Evolutionary conservation across 1,140 invertebrate species (phyloP), one percentile per base, ranked within the genome.

Genomic region (Papilio aristodemus): DNA sequence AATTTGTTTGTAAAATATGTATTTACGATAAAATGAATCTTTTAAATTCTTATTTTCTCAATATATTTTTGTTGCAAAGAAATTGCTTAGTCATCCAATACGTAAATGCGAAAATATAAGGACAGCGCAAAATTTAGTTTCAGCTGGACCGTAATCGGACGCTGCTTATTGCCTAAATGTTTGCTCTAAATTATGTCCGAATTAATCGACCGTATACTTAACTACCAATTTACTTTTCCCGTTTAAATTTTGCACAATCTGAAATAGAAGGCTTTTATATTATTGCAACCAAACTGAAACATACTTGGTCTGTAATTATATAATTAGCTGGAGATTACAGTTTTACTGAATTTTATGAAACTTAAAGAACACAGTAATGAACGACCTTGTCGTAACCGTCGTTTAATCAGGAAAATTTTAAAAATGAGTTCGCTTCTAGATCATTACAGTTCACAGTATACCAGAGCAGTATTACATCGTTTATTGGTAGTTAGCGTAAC

Each of bases 201-300:
- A 54, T 54, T 54, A 54, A 54, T 54, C 46, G 46, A 25, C 17
- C 46, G 46, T 54, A 54, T 54, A 54, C 46, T 54, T 54, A 54
- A 54, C 46, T 54, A 19, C 19, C 46, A 54, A 54, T 54, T 54
- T 54, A 54, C 46, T 54, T 22, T 54, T 25, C 46, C 17, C 17
- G 46, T 19, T 54, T 54, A 10, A 46, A 46, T 46, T 10, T 22
- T 22, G 46, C 46, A 54, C 22, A 22, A 4, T 19, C 17, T 46
- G 43, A 19, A 46, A n/a, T 19, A 46, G 10, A 14, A 19, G 17
- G 14, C 10, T 54, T 54, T 54, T 22, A 43, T 46, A 19, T 9
- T 46, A 22, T 39, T 39, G 27, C 27, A 32, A 32, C 27, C 27
- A 6, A 32, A 32, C 27, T 32, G 27, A 3, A 32, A 32, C 27